Evolutionary conservation across 2,113 vertebrate genomes (phyloP).

Genomic region (Chiloscyllium plagiosum): DNA sequence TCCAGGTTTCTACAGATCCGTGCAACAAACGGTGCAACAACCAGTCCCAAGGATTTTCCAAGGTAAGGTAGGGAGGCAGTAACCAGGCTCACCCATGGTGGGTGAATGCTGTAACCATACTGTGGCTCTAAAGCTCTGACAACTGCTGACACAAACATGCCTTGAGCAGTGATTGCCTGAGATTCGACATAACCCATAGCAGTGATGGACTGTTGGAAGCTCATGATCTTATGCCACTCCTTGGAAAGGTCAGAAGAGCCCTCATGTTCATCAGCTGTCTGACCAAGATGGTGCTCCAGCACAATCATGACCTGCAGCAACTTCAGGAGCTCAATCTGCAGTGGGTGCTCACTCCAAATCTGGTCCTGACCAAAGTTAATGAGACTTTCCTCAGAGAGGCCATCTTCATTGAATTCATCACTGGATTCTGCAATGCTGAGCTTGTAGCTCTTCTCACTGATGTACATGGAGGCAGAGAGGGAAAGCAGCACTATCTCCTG

Average conservation of each 20-base stretch:
- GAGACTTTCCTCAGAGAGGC: constrained; percentile 74
- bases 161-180: constrained; percentile 87
- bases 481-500: constrained; percentile 83
- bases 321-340: constrained; percentile 88
- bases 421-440: constrained; percentile 43
- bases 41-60: constrained; percentile 84
- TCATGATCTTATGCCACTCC: constrained; percentile 82
- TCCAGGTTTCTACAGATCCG: constrained; percentile 95
- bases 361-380: constrained; percentile 73
- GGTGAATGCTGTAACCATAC: constrained; percentile 86
- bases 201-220: constrained; percentile 86
- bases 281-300: constrained; percentile 75
- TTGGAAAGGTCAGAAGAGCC: constrained; percentile 63
- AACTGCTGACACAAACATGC: constrained; percentile 83
- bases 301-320: constrained; percentile 84
- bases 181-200: constrained; percentile 76
- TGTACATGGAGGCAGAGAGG: constrained; percentile 82
- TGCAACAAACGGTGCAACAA: constrained; percentile 75
- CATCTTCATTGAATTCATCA: constrained; percentile 46
- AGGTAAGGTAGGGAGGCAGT: constrained; percentile 78
- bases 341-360: constrained; percentile 80
- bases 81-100: constrained; percentile 83
- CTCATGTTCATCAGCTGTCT: constrained; percentile 56
- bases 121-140: constrained; percentile 79
- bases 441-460: constrained; percentile 63